A percentile compares a stretch with the other conserved stretches of the same genome.
These are phyloP conservation scores for Drosophila carrolli DNA, from an alignment of 1,140 invertebrate species.

Conservation along the genomic window DNA sequence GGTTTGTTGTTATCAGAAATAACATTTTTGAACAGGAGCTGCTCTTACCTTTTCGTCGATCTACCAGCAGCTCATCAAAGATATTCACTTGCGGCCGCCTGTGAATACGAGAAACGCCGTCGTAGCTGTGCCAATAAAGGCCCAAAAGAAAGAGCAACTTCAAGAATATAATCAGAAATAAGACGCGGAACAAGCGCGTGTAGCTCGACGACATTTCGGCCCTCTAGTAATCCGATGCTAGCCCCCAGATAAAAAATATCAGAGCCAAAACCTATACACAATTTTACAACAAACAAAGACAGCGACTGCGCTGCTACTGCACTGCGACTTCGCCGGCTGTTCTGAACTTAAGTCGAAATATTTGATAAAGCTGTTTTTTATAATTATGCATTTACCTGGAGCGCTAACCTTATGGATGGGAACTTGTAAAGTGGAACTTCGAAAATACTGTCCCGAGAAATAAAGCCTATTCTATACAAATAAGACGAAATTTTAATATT, in stretches of 20 bases:
- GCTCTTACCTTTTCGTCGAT: slow-evolving; percentile 37
- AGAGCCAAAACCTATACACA: neutral
- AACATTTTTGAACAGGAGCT: too few relatives aligned
- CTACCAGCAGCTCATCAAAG: slow-evolving; percentile 50
- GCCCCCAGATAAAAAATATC: neutral
- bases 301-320: too few relatives aligned
- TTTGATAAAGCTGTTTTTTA: slow-evolving; percentile 60
- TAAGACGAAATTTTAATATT: neutral
- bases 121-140: slow-evolving; percentile 29
- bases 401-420: slow-evolving; percentile 7
- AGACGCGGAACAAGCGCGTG: slow-evolving; percentile 41
- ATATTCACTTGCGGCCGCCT: slow-evolving; percentile 15
- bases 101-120: neutral
- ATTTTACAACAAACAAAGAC: neutral
- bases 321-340: neutral
- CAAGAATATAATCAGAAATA: slow-evolving; percentile 51
- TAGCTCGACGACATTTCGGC: slow-evolving; percentile 42
- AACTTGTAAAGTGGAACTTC: neutral
- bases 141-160: slow-evolving; percentile 49
- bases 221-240: slow-evolving; percentile 12
- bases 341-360: slow-evolving; percentile 13
- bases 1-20: too few relatives aligned
- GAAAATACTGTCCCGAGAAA: too few relatives aligned
- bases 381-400: neutral
- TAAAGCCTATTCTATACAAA: too few relatives aligned